phyloP scores from a whole-genome alignment of 2,797 vertebrate genomes.

The Amblyopsis hoosieri region DNA sequence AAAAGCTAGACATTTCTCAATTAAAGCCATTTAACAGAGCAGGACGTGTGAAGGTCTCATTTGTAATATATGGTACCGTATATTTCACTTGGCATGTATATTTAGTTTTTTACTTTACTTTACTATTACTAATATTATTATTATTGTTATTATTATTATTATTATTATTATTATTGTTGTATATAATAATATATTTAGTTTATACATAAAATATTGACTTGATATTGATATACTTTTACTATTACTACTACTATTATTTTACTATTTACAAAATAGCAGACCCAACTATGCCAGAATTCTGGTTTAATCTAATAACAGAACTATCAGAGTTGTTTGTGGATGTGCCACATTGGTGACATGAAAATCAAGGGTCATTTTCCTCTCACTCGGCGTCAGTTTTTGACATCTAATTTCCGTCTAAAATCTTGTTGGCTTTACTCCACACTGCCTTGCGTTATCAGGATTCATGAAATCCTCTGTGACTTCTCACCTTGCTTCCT shows the following conservation, averaged over 20 bases:
- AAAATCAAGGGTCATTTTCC: constrained; percentile 37
- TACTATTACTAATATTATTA: too few species aligned
- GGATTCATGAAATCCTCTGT: constrained; percentile 58
- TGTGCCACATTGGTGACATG: constrained; percentile 20
- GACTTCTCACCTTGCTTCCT: constrained; percentile 20
- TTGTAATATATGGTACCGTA: too few species aligned
- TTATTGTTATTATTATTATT: too few species aligned
- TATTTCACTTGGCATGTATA: too few species aligned
- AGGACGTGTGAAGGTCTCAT: too few species aligned
- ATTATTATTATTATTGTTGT: too few species aligned
- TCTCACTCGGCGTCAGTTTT: constrained; percentile 34
- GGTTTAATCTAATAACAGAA: neutral
- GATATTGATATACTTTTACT: constrained; percentile 1
- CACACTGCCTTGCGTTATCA: constrained; percentile 38
- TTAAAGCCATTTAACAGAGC: too few species aligned
- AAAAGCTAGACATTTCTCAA: too few species aligned
- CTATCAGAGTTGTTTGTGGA: neutral
- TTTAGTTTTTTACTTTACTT: too few species aligned
- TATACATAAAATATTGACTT: neutral
- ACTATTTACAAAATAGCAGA: neutral
- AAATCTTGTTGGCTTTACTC: constrained; percentile 50
- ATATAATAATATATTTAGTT: too few species aligned
- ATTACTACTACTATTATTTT: neutral
- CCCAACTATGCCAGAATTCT: neutral
- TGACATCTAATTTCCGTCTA: constrained; percentile 64